Percentiles rank a stretch among this genome's conserved stretches.
These are phyloP conservation scores for Heliconius erato DNA, from an alignment of 2,888 invertebrate genomes.

Conservation along the genomic window DNA sequence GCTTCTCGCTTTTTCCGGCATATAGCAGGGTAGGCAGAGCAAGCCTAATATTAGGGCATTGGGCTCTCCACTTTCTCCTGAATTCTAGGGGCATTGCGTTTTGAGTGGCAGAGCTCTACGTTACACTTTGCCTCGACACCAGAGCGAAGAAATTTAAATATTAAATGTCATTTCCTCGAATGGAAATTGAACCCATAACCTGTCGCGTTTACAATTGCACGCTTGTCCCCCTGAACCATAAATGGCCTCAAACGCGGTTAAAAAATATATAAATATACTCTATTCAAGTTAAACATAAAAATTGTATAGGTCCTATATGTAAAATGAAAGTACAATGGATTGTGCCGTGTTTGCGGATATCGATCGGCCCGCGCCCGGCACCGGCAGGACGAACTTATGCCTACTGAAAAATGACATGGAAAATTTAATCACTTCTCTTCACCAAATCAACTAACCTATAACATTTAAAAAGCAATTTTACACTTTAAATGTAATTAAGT, in stretches of 20 bases:
- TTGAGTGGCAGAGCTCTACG: no score
- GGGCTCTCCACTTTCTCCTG: no score
- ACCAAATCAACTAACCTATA: background rate
- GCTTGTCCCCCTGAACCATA: no score
- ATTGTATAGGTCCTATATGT: slow-evolving; percentile 12
- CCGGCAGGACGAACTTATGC: slow-evolving; percentile 67
- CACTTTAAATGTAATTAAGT: background rate
- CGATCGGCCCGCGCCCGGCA: slow-evolving; percentile 77
- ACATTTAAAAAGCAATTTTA: slow-evolving; percentile 1
- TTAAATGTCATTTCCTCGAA: no score
- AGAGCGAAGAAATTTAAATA: no score
- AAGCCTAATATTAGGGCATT: background rate
- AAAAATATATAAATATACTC: background rate
- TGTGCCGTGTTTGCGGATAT: slow-evolving; percentile 68
- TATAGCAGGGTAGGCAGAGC: background rate
- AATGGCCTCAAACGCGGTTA: no score
- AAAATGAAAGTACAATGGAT: slow-evolving; percentile 59
- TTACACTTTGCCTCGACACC: no score
- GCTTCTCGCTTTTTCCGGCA: background rate
- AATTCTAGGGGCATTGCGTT: no score
- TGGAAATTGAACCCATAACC: no score
- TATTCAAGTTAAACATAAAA: background rate
- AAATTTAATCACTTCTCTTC: slow-evolving; percentile 57
- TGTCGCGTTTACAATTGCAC: no score
- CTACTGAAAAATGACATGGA: slow-evolving; percentile 70